Evolutionary conservation across 1,140 invertebrate species (phyloP).

Genomic region (Drosophila mayri): DNA sequence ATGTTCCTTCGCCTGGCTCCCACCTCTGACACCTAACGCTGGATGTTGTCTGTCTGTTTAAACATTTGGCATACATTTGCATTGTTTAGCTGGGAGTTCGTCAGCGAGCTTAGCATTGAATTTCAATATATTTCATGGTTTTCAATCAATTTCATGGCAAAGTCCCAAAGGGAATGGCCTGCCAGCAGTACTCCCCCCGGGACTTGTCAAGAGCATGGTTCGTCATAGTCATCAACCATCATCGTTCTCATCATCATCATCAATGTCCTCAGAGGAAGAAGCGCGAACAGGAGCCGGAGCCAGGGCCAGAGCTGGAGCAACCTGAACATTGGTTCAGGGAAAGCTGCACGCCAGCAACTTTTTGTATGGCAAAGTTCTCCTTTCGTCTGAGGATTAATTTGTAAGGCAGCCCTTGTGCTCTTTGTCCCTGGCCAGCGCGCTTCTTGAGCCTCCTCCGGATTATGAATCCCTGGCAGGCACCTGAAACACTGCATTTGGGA

Average conservation of each 20-base stretch:
- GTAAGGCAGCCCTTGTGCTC: conserved; percentile 39
- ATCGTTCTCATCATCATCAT: conserved; percentile 7
- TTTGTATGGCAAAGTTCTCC: conserved; percentile 64
- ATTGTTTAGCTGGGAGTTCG: conserved; percentile 15
- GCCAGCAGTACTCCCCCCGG: conserved; percentile 53
- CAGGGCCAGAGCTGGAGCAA: background rate
- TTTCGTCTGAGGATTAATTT: conserved; percentile 67
- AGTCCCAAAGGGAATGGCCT: conserved; percentile 40
- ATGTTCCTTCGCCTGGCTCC: background rate
- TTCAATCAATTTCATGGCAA: conserved; percentile 78
- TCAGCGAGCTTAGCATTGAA: conserved; percentile 62
- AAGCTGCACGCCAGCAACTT: conserved; percentile 45
- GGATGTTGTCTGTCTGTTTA: conserved; percentile 36
- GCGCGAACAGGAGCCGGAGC: background rate
- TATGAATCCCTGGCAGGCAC: conserved; percentile 52
- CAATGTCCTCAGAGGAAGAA: background rate
- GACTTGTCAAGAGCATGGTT: conserved; percentile 70
- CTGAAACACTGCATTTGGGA: conserved; percentile 35
- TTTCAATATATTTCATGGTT: conserved; percentile 81
- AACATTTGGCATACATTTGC: conserved; percentile 54
- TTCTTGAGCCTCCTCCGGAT: conserved; percentile 56
- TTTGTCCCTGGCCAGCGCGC: conserved; percentile 46
- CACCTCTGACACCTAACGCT: conserved; percentile 25
- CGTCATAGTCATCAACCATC: conserved; percentile 46
- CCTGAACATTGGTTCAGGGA: conserved; percentile 2